phyloP scores from a whole-genome alignment of 2,888 invertebrate species.

The Calameuta idolon region DNA sequence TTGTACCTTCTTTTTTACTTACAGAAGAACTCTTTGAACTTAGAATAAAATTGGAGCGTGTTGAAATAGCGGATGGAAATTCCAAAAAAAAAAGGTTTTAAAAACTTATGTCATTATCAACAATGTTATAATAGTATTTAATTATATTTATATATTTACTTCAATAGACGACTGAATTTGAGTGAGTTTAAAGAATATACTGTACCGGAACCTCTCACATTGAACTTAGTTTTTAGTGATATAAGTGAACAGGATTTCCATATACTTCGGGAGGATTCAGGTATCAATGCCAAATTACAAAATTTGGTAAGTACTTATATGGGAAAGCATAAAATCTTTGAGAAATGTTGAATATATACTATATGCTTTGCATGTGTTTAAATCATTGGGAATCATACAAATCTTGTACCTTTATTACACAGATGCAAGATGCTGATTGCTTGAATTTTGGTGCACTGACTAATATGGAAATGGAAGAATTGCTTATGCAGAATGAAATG shows the following conservation, averaged over 20 bases:
- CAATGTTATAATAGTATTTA: background rate
- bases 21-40: background rate
- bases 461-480: slow-evolving; percentile 20
- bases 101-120: background rate
- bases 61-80: background rate
- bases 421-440: slow-evolving; percentile 5
- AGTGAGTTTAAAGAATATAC: background rate
- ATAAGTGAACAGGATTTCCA: background rate
- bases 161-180: background rate
- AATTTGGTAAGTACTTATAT: background rate
- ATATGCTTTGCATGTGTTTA: background rate
- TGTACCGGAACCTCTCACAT: background rate
- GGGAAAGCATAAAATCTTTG: background rate
- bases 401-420: background rate
- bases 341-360: background rate
- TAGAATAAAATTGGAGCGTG: background rate
- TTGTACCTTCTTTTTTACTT: background rate
- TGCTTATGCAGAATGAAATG: background rate
- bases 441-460: slow-evolving; percentile 33
- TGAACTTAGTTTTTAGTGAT: background rate
- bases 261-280: background rate
- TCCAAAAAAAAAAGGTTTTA: background rate
- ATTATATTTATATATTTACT: background rate
- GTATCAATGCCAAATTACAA: background rate
- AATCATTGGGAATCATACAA: background rate